Evolutionary conservation across 2,113 vertebrate genomes (phyloP).

Genomic region (Malurus elegans): DNA sequence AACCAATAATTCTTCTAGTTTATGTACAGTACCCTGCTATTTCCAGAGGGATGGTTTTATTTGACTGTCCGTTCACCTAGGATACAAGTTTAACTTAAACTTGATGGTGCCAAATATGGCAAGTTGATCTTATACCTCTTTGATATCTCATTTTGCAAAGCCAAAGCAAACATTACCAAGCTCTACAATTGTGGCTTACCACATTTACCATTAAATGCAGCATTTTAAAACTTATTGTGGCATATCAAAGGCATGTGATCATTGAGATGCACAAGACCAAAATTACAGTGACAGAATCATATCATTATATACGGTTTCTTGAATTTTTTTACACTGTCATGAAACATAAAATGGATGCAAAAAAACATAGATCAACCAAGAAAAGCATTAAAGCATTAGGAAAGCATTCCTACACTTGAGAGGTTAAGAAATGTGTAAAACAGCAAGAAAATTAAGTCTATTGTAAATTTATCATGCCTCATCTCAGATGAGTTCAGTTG

Average conservation of each 20-base stretch:
- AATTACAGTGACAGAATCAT: constrained; percentile 41
- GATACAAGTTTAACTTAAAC: background rate
- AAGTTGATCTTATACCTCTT: constrained; percentile 36
- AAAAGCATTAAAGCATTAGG: constrained; percentile 6
- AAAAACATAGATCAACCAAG: constrained; percentile 6
- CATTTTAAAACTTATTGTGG: constrained; percentile 10
- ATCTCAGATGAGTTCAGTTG: background rate
- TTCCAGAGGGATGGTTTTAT: constrained; percentile 25
- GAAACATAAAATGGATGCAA: background rate
- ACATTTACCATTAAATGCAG: constrained; percentile 35
- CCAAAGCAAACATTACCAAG: constrained; percentile 41
- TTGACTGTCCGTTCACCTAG: constrained; percentile 30
- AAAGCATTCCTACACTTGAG: background rate
- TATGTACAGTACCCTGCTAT: constrained; percentile 28
- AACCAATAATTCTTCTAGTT: constrained; percentile 40
- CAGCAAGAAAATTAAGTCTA: background rate
- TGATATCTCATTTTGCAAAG: constrained; percentile 52
- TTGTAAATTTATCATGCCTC: background rate
- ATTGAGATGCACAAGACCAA: constrained; percentile 44
- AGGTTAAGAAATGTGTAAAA: background rate
- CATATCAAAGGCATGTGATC: constrained; percentile 54
- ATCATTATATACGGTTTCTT: constrained; percentile 44
- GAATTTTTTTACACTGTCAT: constrained; percentile 1
- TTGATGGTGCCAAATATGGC: constrained; percentile 13
- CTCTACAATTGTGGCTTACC: constrained; percentile 56